A percentile compares a stretch with the other conserved stretches of the same genome.
phyloP scores from a whole-genome alignment of 2,888 invertebrate genomes.

The Xanthia icteritia region DNA sequence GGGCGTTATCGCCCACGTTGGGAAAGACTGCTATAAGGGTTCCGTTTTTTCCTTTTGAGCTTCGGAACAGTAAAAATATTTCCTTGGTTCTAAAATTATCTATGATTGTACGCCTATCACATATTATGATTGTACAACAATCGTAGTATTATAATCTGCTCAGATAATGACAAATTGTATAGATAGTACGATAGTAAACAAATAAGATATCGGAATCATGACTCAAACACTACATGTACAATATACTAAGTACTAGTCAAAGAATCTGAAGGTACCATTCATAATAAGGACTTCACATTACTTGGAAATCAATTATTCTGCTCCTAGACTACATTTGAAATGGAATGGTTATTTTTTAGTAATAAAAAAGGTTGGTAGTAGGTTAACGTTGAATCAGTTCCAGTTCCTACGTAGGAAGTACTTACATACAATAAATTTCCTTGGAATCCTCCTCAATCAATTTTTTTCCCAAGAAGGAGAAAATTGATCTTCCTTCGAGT shows the following conservation, averaged over 20 bases:
- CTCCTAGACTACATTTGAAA: not conserved
- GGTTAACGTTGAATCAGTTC: not conserved
- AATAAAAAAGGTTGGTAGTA: no score
- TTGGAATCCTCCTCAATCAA: not conserved
- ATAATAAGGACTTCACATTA: conserved; percentile 6
- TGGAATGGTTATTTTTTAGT: no score
- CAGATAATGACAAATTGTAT: conserved; percentile 29
- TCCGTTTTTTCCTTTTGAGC: no score
- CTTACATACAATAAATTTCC: not conserved
- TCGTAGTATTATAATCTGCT: conserved; percentile 26
- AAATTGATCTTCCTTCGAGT: not conserved
- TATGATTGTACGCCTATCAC: no score
- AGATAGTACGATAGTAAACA: conserved; percentile 49
- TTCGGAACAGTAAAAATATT: not conserved
- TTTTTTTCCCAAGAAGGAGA: not conserved
- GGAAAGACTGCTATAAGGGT: no score
- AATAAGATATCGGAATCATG: conserved; percentile 33
- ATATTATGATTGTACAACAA: not conserved
- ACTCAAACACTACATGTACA: conserved; percentile 33
- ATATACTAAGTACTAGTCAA: not conserved
- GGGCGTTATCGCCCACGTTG: no score
- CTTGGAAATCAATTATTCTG: conserved; percentile 17
- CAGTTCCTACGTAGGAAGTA: not conserved
- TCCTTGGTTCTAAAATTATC: conserved; percentile 4
- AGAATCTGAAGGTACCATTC: conserved; percentile 12